Evolutionary conservation across 1,140 invertebrate genomes (phyloP), one percentile per base, ranked within the genome.

Genomic region (Muscidifurax raptorellus): DNA sequence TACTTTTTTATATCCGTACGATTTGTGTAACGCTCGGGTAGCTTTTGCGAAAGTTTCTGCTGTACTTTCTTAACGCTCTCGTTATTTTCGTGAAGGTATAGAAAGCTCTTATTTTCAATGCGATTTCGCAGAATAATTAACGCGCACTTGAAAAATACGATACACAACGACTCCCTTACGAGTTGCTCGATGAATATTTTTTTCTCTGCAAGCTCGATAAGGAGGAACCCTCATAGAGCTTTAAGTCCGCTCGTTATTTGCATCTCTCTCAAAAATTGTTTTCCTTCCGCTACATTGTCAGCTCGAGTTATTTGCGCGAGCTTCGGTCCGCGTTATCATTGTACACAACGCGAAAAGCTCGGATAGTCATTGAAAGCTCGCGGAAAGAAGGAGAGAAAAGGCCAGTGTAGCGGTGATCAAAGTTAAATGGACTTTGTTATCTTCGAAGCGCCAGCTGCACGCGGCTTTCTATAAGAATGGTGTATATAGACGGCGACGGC

Each of bases 341-440:
- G 30, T 64, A 78, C 28, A 64, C 32, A 32, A 64, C 4, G 44
- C 30, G 10, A 7, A 76, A 64, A 78, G 64, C 27, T 15, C 15
- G 64, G 76, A 78, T 78, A 78, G 28, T 7, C 12, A 78, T 78
- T 52, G 75, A 52, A 47, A 44, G 22, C 30, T 25, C 27, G 18
- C n/a, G 9, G 3, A 28, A 4, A 22, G 7, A 22, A 30, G 47
- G n/a, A 64, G 6, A 40, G n/a, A 74, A 30, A 30, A 28, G 44
- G 25, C 25, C 36, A 10, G 18, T n/a, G n/a, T 25, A 36, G n/a
- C 22, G 36, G 25, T 30, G 79, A 81, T 71, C 40, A 72, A 72
- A 81, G 67, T 81, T 81, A 81, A 81, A 81, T 81, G 79, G 67
- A 71, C 64, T 81, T 32, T 81, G 67, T 47, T 81, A 81, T 81